Conservation (phyloP, 2,888 invertebrate species). For the Ectemnius cavifrons region DNA sequence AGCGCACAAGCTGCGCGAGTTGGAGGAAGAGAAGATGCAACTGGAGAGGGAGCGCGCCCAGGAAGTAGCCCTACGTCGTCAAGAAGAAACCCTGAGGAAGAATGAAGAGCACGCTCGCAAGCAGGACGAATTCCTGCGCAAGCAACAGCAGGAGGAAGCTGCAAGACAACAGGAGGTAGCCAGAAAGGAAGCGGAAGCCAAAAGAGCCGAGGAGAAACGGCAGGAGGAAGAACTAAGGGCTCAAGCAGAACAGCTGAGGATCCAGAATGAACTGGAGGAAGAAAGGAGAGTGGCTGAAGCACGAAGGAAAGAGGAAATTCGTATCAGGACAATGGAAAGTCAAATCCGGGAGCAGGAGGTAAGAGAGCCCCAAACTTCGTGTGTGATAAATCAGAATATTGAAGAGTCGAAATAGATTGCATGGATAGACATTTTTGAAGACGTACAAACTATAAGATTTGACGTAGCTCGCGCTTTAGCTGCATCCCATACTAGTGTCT, state of each 20-base stretch:
- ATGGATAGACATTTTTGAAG: too few species aligned
- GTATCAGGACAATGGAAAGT: constrained; percentile 83
- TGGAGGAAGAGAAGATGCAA: constrained; percentile 79
- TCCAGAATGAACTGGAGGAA: constrained; percentile 68
- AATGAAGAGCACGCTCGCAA: constrained; percentile 73
- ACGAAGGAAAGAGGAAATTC: constrained; percentile 78
- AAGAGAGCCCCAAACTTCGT: constrained; percentile 38
- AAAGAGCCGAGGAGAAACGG: constrained; percentile 64
- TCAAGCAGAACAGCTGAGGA: constrained; percentile 68
- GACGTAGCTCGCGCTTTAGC: neutral
- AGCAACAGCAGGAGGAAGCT: constrained; percentile 66
- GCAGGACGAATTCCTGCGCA: constrained; percentile 67
- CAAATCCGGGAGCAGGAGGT: constrained; percentile 85
- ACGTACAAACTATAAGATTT: too few species aligned
- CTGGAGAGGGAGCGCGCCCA: constrained; percentile 77
- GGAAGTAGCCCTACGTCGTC: constrained; percentile 67
- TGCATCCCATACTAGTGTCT: constrained; percentile 10
- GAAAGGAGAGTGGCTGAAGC: constrained; percentile 70
- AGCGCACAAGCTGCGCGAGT: constrained; percentile 80
- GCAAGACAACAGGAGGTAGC: constrained; percentile 63
- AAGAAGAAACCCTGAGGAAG: constrained; percentile 72
- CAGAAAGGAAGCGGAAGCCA: constrained; percentile 58
- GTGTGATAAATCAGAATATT: too few species aligned
- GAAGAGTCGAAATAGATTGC: too few species aligned
- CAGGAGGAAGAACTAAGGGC: constrained; percentile 66